These are phyloP conservation scores for Crocallis elinguaria DNA, from an alignment of 2,888 invertebrate genomes.

Conservation along the genomic window DNA sequence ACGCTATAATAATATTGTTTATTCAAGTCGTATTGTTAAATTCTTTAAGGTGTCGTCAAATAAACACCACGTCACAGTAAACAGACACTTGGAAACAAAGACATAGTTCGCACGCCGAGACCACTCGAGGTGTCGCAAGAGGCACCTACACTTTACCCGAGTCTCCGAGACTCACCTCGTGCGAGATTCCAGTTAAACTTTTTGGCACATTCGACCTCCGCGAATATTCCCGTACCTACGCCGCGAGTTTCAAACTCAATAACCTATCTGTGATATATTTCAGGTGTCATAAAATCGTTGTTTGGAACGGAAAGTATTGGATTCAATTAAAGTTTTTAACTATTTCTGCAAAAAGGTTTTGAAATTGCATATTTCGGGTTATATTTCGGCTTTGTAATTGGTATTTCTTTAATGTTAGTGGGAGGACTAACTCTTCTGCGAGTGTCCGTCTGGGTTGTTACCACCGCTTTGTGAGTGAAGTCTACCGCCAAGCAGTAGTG, in stretches of 20 bases:
- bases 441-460: too few species aligned
- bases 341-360: slow-evolving; percentile 17
- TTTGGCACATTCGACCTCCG: slow-evolving; percentile 49
- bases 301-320: slow-evolving; percentile 37
- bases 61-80: slow-evolving; percentile 52
- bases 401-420: too few species aligned
- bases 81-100: slow-evolving; percentile 56
- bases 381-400: background rate
- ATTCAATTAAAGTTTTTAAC: slow-evolving; percentile 41
- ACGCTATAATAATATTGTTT: slow-evolving; percentile 36
- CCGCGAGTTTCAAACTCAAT: slow-evolving; percentile 38
- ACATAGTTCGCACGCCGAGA: slow-evolving; percentile 65
- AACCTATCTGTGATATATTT: slow-evolving; percentile 41
- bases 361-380: slow-evolving; percentile 4
- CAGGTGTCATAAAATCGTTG: slow-evolving; percentile 40
- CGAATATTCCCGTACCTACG: slow-evolving; percentile 38
- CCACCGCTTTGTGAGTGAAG: too few species aligned
- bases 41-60: slow-evolving; percentile 50
- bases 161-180: slow-evolving; percentile 15
- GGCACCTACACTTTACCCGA: slow-evolving; percentile 55
- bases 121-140: slow-evolving; percentile 56
- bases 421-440: too few species aligned
- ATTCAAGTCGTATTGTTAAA: slow-evolving; percentile 39
- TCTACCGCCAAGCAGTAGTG: too few species aligned
- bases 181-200: slow-evolving; percentile 49